Percentiles rank a stretch among this genome's conserved stretches.
phyloP scores from a whole-genome alignment of 2,113 vertebrate species.

The Choloepus hoffmanni region DNA sequence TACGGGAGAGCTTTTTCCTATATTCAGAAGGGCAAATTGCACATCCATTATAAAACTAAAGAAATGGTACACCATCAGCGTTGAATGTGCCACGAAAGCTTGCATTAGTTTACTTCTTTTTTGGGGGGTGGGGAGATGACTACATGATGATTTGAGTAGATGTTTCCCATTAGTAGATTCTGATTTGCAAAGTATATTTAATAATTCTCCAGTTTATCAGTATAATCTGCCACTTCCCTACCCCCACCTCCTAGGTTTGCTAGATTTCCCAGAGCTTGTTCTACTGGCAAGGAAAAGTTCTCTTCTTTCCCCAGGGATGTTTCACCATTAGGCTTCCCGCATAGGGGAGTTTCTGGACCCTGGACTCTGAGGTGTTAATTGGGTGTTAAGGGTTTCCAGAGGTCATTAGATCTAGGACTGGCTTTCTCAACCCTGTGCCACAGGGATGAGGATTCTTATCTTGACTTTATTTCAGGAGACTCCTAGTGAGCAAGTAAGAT shows the following conservation, averaged over 20 bases:
- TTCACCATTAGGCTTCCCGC: not conserved
- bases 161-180: not conserved
- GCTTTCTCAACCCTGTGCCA: not conserved
- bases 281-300: not conserved
- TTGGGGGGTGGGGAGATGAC: not conserved
- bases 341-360: not conserved
- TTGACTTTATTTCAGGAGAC: not conserved
- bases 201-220: not conserved
- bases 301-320: not conserved
- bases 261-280: not conserved
- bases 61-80: not conserved
- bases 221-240: not conserved
- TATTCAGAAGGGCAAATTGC: not conserved
- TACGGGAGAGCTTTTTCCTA: not conserved
- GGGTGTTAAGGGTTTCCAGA: not conserved
- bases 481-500: not conserved
- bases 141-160: not conserved
- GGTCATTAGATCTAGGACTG: not conserved
- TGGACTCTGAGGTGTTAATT: not conserved
- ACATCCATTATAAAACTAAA: not conserved
- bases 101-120: not conserved
- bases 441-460: not conserved
- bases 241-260: not conserved
- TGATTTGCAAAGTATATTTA: not conserved
- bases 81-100: not conserved